Evolutionary conservation across 2,888 invertebrate genomes (phyloP).

Genomic region (Agonum fuliginosum): DNA sequence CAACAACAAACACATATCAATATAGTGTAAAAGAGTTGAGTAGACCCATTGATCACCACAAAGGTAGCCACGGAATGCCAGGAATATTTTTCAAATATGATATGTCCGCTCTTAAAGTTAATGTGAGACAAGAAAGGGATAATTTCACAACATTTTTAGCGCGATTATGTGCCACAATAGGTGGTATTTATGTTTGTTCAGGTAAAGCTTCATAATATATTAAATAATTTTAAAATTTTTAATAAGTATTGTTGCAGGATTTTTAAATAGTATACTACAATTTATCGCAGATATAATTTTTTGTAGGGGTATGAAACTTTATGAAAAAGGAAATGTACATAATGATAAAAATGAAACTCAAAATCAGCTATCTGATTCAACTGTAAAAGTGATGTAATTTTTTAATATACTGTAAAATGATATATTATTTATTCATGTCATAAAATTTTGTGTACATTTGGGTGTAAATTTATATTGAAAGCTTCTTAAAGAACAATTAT

Average conservation of each 20-base stretch:
- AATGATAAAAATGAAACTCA: constrained; percentile 36
- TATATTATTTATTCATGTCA: neutral
- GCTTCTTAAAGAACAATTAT: no score
- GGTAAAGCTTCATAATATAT: constrained; percentile 73
- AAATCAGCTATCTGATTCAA: constrained; percentile 35
- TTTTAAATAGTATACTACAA: constrained; percentile 67
- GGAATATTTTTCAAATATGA: constrained; percentile 98
- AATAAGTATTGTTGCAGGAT: constrained; percentile 69
- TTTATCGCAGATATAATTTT: constrained; percentile 65
- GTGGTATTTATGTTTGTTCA: constrained; percentile 93
- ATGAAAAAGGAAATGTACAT: constrained; percentile 53
- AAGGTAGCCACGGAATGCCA: constrained; percentile 94
- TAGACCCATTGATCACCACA: constrained; percentile 82
- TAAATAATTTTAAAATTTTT: constrained; percentile 46
- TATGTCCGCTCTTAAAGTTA: constrained; percentile 91
- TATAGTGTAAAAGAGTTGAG: constrained; percentile 95
- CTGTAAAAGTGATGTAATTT: constrained; percentile 24
- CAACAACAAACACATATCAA: constrained; percentile 88
- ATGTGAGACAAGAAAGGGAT: constrained; percentile 87
- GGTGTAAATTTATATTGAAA: no score
- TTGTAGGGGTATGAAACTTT: constrained; percentile 64
- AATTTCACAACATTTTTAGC: constrained; percentile 87
- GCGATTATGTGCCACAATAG: constrained; percentile 92
- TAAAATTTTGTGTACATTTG: no score
- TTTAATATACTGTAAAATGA: neutral